These are phyloP conservation scores for Pantherophis vulpinus DNA, from an alignment of 2,797 vertebrate species.

Conservation along the genomic window DNA sequence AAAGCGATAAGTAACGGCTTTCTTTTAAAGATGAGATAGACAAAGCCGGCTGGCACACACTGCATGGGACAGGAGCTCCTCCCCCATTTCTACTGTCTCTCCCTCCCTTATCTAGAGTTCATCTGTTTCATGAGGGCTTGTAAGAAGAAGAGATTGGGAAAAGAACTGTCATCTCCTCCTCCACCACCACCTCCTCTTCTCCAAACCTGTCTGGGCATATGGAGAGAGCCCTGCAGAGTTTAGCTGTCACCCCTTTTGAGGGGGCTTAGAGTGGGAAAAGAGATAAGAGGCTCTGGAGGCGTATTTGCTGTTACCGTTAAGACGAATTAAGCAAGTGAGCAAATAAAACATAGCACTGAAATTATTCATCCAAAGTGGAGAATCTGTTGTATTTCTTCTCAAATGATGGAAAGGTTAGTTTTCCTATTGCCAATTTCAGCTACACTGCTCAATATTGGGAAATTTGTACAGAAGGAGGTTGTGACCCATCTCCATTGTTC, in stretches of 20 bases:
- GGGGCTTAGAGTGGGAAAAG: neutral
- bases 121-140: neutral
- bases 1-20: neutral
- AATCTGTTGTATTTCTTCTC: neutral
- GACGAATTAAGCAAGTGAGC: neutral
- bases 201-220: neutral
- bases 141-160: neutral
- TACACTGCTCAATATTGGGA: conserved; percentile 7
- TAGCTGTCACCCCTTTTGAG: neutral
- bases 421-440: neutral
- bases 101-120: neutral
- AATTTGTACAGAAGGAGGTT: neutral
- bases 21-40: neutral
- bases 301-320: neutral
- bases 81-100: too few relatives aligned
- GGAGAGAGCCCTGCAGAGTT: neutral
- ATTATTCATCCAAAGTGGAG: neutral
- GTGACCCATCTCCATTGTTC: neutral
- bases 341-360: conserved; percentile 20
- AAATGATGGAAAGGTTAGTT: conserved; percentile 9
- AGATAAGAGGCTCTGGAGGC: neutral
- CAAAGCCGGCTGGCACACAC: neutral
- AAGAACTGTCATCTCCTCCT: neutral
- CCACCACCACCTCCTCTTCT: neutral
- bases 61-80: neutral